Evolutionary conservation across 1,140 invertebrate species (phyloP), one percentile per base, ranked within the genome.

Genomic region (Calephelis virginiensis): DNA sequence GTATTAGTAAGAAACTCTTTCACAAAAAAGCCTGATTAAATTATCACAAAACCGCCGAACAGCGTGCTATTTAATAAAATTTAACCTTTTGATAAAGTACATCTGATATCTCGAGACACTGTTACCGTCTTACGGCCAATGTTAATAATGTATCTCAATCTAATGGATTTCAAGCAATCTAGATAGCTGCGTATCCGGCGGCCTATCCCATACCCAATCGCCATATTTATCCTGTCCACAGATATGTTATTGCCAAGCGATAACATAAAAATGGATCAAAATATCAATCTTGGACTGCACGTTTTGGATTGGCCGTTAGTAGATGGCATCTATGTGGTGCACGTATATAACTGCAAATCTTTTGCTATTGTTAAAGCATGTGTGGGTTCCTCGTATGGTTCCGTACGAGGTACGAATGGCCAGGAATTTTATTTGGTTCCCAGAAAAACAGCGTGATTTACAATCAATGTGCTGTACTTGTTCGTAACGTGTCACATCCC

Each of bases 1-100:
- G 69, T 77, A 11, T 17, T 82, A 28, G 66, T 81, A 70, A 75
- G 77, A 0, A 75, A 81, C 53, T 69, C 71, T 0, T 78, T 80
- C 62, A 81, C 80, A 0, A 74, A 81, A 71, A 73, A 64, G 53
- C 69, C 78, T 8, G 46, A 71, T 40, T 71, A 76, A 11, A 46
- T 74, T 7, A 75, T 76, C 8, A 80, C 64, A 0, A 80, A 80
- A 67, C 78, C 74, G 0, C 68, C 70, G 1, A 53, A 67, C 14
- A n/a, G 45, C 45, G n/a, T 77, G 10, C 65, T 71, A 14, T 66
- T 77, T 17, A 38, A 72, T 47, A 71, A 50, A 64, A 67, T 67
- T 28, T 17, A 59, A n/a, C n/a, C 14, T 45, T 38, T 5, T 50
- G 14, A 40, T 13, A 69, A 72, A 53, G 9, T 63, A 28, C 13